Conservation (phyloP, 2,888 invertebrate genomes). For the Philereme vetulata region DNA sequence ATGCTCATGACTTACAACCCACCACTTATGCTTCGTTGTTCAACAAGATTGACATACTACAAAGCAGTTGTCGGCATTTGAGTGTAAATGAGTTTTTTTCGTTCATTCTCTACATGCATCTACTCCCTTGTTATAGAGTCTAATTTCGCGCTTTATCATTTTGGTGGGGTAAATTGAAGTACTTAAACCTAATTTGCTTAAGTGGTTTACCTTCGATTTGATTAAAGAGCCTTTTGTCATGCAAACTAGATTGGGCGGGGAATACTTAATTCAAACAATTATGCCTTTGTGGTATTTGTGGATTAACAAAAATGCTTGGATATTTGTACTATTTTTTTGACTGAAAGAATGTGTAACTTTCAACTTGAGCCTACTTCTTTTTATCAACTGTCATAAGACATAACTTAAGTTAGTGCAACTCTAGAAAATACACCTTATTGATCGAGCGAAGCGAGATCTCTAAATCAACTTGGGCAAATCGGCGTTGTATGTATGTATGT, state of each 20-base stretch:
- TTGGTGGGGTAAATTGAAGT: constrained; percentile 31
- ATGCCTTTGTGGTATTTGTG: constrained; percentile 30
- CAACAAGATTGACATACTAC: constrained; percentile 63
- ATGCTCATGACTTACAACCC: constrained; percentile 36
- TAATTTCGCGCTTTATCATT: constrained; percentile 12
- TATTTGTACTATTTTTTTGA: too few relatives aligned
- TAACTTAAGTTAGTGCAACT: too few relatives aligned
- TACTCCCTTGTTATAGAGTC: constrained; percentile 8
- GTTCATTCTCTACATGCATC: constrained; percentile 5
- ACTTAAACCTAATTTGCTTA: constrained; percentile 41
- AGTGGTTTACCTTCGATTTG: constrained; percentile 44
- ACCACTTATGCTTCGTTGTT: constrained; percentile 62
- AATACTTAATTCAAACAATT: constrained; percentile 35
- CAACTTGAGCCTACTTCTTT: too few relatives aligned
- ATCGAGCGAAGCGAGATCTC: too few relatives aligned
- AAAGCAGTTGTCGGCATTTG: constrained; percentile 43
- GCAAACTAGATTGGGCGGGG: constrained; percentile 39
- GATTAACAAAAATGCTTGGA: constrained; percentile 4
- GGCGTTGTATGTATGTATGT: too few relatives aligned
- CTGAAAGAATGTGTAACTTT: too few relatives aligned
- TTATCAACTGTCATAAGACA: too few relatives aligned
- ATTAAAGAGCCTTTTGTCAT: constrained; percentile 43
- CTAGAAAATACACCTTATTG: too few relatives aligned
- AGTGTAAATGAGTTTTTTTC: constrained; percentile 28
- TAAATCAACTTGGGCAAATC: too few relatives aligned